Evolutionary conservation across 1,140 invertebrate species (phyloP), one percentile per base, ranked within the genome.

Genomic region (Maniola jurtina): DNA sequence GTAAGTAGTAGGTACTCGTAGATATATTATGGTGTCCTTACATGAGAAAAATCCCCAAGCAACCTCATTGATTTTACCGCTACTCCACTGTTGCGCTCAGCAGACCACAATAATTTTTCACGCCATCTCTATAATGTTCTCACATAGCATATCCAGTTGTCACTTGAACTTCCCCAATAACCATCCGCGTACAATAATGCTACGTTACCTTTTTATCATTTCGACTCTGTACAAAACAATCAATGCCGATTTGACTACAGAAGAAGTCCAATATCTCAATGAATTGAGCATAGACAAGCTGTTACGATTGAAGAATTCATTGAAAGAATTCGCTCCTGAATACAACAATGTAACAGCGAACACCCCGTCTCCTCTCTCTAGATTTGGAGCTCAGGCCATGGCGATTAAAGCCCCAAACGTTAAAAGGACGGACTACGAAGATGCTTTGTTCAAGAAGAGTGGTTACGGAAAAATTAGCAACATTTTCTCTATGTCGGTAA

Each of bases 401-500:
- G 83, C 89, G 11, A 70, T 91, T 0, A 80, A 80, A 60, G 80
- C 74, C 7, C 80, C 89, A n/a, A 82, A 80, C 0, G 70, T 88
- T n/a, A 84, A 86, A 70, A 77, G 89, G 61, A 80, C 71, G 0
- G 89, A 89, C 66, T 88, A 86, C 52, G 81, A 91, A 76, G 79
- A 84, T 57, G 66, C 68, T 34, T 6, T 82, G 13, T 64, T 92
- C 77, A 88, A 92, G 77, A 92, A 92, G 61, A 83, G 76, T 33
- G 70, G 74, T 45, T 60, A 81, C 14, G 92, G 81, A 64, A 93
- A 92, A 85, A 77, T 94, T 64, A 94, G 93, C 58, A 94, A 93
- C 77, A 92, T 95, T 71, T 95, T 96, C 73, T 93, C 95, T 55
- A 87, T 95, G 16, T 93, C 95, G 0, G 91, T 96, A 5, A 96